Conservation (phyloP, 2,113 vertebrate species). For the Asarcornis scutulata region DNA sequence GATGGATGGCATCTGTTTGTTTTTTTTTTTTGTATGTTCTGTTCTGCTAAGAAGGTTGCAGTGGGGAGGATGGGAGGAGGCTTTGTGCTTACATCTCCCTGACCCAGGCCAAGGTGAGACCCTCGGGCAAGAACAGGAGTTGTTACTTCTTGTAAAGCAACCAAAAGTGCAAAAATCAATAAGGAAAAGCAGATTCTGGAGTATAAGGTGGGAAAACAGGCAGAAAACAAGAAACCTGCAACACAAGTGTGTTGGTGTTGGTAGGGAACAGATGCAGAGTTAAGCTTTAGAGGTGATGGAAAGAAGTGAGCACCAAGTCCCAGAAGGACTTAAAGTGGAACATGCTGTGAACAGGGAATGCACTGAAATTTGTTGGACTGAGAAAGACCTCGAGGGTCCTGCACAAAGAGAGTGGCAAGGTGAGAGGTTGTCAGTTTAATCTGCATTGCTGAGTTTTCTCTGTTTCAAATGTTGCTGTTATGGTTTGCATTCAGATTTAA, state of each 20-base stretch:
- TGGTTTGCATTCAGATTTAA: background rate
- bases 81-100: background rate
- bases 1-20: no score
- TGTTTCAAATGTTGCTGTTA: background rate
- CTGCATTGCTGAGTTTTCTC: background rate
- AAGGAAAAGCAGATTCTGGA: background rate
- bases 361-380: background rate
- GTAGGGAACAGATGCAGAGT: background rate
- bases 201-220: background rate
- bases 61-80: background rate
- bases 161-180: background rate
- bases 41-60: background rate
- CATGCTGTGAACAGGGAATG: background rate
- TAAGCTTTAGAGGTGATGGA: background rate
- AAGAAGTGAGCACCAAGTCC: background rate
- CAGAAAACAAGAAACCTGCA: background rate
- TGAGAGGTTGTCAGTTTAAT: background rate
- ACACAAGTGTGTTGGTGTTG: background rate
- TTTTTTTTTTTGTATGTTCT: background rate
- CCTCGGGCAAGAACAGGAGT: background rate
- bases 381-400: background rate
- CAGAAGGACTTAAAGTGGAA: background rate
- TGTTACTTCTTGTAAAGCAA: background rate
- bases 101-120: background rate
- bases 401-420: rapidly evolving